Evolutionary conservation across 2,888 invertebrate species (phyloP).

Genomic region (Philhelius pedissequus): DNA sequence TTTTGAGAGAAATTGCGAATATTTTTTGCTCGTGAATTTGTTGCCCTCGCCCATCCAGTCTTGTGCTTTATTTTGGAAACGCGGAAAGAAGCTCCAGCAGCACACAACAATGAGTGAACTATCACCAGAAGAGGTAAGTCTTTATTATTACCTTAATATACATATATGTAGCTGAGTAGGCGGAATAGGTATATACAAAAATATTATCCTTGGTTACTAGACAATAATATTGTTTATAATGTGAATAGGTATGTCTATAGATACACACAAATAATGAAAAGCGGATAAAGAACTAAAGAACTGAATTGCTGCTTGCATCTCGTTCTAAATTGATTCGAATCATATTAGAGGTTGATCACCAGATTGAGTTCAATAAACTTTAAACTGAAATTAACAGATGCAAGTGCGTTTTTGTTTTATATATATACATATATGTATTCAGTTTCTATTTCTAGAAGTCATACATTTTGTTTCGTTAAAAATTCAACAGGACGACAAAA

Average conservation of each 20-base stretch:
- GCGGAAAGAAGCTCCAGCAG: slow-evolving; percentile 65
- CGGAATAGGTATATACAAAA: too few species aligned
- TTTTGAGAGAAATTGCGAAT: slow-evolving; percentile 29
- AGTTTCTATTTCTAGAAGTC: too few species aligned
- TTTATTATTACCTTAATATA: background rate
- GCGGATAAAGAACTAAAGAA: background rate
- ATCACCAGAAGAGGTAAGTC: slow-evolving; percentile 92
- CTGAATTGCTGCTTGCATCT: background rate
- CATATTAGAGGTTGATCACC: background rate
- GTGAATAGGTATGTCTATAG: too few species aligned
- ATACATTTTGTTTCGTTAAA: too few species aligned
- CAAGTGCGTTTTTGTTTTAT: too few species aligned
- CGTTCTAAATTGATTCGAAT: background rate
- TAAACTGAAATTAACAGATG: too few species aligned
- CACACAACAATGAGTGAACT: slow-evolving; percentile 86
- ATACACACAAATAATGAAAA: background rate
- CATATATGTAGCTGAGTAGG: background rate
- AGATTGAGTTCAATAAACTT: background rate
- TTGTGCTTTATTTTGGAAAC: slow-evolving; percentile 46
- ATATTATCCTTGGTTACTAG: too few species aligned
- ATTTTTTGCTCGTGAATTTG: slow-evolving; percentile 2
- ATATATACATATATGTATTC: too few species aligned
- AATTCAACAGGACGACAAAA: too few species aligned
- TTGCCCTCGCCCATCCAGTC: slow-evolving; percentile 5
- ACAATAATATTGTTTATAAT: background rate